phyloP scores from a whole-genome alignment of 2,797 vertebrate genomes.

The Gymnothorax javanicus region DNA sequence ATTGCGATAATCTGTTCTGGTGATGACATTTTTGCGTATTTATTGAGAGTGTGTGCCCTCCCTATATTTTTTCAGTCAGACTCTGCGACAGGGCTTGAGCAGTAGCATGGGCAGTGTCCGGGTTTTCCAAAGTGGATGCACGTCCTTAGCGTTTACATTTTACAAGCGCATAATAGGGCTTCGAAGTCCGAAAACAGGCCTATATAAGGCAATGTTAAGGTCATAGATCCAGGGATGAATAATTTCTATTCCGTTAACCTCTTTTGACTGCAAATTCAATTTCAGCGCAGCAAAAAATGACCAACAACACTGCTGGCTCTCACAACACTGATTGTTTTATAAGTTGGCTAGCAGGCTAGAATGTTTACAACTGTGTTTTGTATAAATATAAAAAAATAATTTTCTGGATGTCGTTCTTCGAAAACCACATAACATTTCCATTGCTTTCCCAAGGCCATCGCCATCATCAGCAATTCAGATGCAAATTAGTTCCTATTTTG shows the following conservation, averaged over 20 bases:
- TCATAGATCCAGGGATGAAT: constrained; percentile 49
- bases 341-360: not conserved
- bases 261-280: constrained; percentile 6
- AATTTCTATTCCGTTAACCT: constrained; percentile 13
- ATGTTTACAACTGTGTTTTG: constrained; percentile 4
- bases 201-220: constrained; percentile 77
- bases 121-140: constrained; percentile 21
- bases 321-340: not conserved
- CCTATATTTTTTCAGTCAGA: constrained; percentile 19
- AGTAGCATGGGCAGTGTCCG: constrained; percentile 10
- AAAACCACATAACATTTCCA: constrained; percentile 5
- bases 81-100: constrained; percentile 39
- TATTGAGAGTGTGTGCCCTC: constrained; percentile 8
- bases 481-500: constrained; percentile 48
- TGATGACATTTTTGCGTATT: constrained; percentile 66
- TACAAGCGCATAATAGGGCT: constrained; percentile 54
- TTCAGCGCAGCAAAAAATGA: constrained; percentile 15
- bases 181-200: constrained; percentile 49
- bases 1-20: constrained; percentile 83
- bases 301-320: not conserved
- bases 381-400: not conserved
- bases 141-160: constrained; percentile 61
- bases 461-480: constrained; percentile 27
- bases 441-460: constrained; percentile 17
- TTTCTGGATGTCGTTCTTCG: not conserved